A percentile compares a stretch with the other conserved stretches of the same genome.
phyloP scores from a whole-genome alignment of 2,888 invertebrate genomes.

The Thyatira batis region DNA sequence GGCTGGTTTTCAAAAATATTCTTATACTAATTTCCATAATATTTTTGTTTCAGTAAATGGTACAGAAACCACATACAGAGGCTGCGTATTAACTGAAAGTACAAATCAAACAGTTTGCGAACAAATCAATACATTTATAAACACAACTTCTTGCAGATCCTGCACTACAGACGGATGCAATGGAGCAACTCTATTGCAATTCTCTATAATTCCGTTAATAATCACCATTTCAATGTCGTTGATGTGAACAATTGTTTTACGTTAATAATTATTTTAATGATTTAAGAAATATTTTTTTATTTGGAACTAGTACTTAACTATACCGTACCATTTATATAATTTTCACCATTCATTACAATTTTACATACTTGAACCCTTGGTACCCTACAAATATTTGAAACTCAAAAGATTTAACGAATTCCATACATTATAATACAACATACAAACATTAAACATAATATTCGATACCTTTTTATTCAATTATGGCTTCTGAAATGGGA shows the following conservation, averaged over 20 bases:
- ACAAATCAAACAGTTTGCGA: constrained; percentile 18
- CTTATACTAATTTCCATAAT: not conserved
- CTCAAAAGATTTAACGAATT: too few species aligned
- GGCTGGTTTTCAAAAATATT: not conserved
- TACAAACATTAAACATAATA: too few species aligned
- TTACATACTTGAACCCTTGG: too few species aligned
- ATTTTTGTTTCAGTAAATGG: constrained; percentile 28
- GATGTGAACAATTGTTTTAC: not conserved
- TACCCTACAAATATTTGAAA: too few species aligned
- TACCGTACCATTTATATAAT: too few species aligned
- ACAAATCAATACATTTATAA: constrained; percentile 1
- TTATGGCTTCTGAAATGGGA: too few species aligned
- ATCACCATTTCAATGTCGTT: not conserved
- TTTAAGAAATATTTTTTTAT: not conserved
- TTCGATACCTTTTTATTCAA: too few species aligned
- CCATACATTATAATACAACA: too few species aligned
- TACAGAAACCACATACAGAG: constrained; percentile 16
- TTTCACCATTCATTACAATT: too few species aligned
- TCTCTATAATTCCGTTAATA: constrained; percentile 16
- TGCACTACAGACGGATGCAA: constrained; percentile 43
- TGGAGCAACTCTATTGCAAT: constrained; percentile 14
- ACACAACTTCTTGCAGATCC: constrained; percentile 18
- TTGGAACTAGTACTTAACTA: too few species aligned
- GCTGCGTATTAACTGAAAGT: constrained; percentile 14
- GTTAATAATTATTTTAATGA: not conserved